Percentiles rank a stretch among this genome's conserved stretches.
phyloP scores from a whole-genome alignment of 2,797 vertebrate genomes.

The Leptodactylus fallax region DNA sequence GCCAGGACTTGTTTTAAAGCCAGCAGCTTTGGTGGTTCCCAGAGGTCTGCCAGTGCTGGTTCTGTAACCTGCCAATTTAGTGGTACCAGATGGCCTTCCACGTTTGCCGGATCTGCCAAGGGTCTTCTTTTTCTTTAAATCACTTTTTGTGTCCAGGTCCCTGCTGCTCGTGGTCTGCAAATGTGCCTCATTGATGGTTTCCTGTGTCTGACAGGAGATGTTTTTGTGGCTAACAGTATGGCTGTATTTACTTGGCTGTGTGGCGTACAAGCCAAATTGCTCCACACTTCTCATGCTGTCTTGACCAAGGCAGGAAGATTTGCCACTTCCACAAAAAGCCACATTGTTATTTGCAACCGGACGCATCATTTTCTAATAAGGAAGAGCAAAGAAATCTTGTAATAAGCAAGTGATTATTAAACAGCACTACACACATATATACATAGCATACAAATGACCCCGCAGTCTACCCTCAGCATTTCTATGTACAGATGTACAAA shows the following conservation, averaged over 20 bases:
- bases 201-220: conserved; percentile 89
- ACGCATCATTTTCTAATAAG: conserved; percentile 93
- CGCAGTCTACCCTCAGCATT: neutral
- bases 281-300: conserved; percentile 86
- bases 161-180: conserved; percentile 81
- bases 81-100: conserved; percentile 93
- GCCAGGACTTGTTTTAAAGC: conserved; percentile 98
- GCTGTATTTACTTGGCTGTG: conserved; percentile 91
- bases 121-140: conserved; percentile 93
- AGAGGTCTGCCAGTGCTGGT: conserved; percentile 97
- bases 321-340: conserved; percentile 90
- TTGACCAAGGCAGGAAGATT: conserved; percentile 91
- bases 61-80: conserved; percentile 95
- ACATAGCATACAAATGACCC: neutral
- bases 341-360: conserved; percentile 88
- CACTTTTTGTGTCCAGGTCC: conserved; percentile 81
- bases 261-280: conserved; percentile 92
- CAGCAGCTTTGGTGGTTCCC: conserved; percentile 96
- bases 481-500: no score
- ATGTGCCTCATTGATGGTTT: conserved; percentile 80
- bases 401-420: neutral
- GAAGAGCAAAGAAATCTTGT: conserved; percentile 54
- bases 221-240: conserved; percentile 89
- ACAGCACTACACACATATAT: neutral
- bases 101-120: conserved; percentile 90